Evolutionary conservation across 2,113 vertebrate genomes (phyloP).

Genomic region (Microtus montanus): DNA sequence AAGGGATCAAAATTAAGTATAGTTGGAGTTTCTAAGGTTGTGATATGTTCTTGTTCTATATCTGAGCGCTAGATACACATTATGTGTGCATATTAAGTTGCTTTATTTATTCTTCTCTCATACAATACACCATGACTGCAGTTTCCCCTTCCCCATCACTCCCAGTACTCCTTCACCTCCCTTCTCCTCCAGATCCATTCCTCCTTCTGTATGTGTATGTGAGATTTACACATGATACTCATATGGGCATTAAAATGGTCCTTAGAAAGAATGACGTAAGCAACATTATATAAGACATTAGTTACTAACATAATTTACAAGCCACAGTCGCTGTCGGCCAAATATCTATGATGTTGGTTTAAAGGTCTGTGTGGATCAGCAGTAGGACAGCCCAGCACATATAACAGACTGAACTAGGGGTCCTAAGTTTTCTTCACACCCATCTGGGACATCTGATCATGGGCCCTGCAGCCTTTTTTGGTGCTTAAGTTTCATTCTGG

Average conservation of each 20-base stretch:
- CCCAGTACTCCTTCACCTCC: neutral
- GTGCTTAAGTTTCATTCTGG: too few species aligned
- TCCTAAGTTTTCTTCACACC: neutral
- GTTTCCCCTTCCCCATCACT: neutral
- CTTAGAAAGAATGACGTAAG: conserved; percentile 5
- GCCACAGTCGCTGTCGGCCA: neutral
- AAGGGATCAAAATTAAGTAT: neutral
- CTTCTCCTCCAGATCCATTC: neutral
- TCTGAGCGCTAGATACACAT: neutral
- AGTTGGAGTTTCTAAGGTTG: neutral
- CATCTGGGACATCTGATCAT: neutral
- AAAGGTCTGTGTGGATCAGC: neutral
- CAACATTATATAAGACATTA: neutral
- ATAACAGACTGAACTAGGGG: too few species aligned
- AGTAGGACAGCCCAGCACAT: neutral
- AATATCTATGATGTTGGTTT: neutral
- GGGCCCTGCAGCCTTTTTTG: neutral
- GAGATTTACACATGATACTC: neutral
- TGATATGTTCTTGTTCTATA: neutral
- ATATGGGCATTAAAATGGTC: neutral
- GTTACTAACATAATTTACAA: neutral
- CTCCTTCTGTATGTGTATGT: neutral
- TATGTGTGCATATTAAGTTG: neutral
- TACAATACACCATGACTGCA: neutral
- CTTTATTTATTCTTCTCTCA: neutral